Conservation (phyloP, 2,113 vertebrate species). For the Hipposideros armiger region DNA sequence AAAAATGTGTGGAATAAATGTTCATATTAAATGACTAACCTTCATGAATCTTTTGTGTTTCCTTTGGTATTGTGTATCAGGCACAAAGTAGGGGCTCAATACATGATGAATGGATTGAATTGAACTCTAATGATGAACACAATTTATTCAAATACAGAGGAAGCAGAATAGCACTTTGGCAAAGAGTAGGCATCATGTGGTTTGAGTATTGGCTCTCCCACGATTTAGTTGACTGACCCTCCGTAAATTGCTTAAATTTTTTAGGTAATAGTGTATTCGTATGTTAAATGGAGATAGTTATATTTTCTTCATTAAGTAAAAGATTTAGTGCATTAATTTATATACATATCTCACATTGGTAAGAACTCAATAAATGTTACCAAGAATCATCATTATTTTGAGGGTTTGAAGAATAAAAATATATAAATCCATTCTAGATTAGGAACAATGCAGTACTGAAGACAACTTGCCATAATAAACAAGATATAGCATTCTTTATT, state of each 20-base stretch:
- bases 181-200: background rate
- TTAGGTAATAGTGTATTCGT: background rate
- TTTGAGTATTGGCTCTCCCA: background rate
- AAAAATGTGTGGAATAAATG: background rate
- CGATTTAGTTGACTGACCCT: background rate
- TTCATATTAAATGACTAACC: background rate
- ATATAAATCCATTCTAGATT: background rate
- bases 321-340: background rate
- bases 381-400: background rate
- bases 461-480: background rate
- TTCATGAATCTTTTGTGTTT: background rate
- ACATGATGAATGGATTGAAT: background rate
- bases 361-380: background rate
- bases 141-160: background rate
- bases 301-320: slow-evolving; percentile 36
- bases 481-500: background rate
- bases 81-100: background rate
- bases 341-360: background rate
- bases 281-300: background rate
- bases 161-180: background rate
- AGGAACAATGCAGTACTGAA: background rate
- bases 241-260: background rate
- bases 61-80: background rate
- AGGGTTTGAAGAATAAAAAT: background rate
- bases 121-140: background rate